These are phyloP conservation scores for Orchesella cincta DNA, from an alignment of 1,140 invertebrate species.

Conservation along the genomic window DNA sequence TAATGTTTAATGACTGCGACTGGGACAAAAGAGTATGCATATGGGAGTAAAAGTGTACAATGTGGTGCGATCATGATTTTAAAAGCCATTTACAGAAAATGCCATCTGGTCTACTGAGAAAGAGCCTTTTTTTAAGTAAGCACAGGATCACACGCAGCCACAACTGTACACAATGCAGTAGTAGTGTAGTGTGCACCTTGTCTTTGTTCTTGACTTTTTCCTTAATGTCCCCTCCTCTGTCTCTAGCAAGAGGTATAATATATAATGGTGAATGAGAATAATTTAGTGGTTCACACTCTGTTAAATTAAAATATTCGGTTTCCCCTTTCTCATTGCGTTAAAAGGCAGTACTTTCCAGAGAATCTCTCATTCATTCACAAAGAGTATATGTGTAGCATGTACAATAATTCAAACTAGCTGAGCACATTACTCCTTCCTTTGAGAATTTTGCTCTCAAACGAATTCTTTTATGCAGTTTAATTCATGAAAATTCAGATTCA, in stretches of 20 bases:
- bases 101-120: too few species aligned
- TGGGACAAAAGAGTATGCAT: too few species aligned
- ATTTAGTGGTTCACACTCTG: conserved; percentile 28
- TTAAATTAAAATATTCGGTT: conserved; percentile 21
- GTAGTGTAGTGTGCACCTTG: background rate
- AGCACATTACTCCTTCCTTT: background rate
- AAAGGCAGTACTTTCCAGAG: background rate
- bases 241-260: background rate
- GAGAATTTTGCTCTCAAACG: conserved; percentile 20
- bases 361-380: background rate
- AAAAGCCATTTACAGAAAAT: background rate
- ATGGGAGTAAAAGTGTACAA: background rate
- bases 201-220: background rate
- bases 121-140: too few species aligned
- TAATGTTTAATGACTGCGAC: background rate
- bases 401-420: conserved; percentile 14
- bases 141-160: too few species aligned
- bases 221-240: background rate
- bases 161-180: too few species aligned
- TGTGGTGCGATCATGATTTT: background rate
- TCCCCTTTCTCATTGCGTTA: background rate
- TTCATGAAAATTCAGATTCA: conserved; percentile 22
- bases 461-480: conserved; percentile 14
- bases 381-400: too few species aligned
- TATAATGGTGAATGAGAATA: conserved; percentile 23